A percentile compares a stretch with the other conserved stretches of the same genome.
These are phyloP conservation scores for Axea sp. DNA, from an alignment of 2,888 invertebrate genomes.

Conservation along the genomic window DNA sequence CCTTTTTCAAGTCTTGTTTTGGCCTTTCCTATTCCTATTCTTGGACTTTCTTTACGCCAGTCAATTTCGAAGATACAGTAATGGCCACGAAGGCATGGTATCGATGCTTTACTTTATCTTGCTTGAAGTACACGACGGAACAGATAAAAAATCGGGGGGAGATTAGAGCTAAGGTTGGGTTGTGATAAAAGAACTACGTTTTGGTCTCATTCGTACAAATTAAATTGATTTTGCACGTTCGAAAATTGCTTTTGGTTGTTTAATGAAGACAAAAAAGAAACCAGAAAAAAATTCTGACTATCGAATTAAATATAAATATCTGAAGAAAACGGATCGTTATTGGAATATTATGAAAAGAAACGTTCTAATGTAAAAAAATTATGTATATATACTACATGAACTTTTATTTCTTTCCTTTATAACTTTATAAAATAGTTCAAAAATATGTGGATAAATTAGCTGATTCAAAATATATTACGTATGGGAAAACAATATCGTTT, in stretches of 20 bases:
- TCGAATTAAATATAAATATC: too few relatives aligned
- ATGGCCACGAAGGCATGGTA: conserved; percentile 39
- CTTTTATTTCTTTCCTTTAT: too few relatives aligned
- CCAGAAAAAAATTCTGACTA: too few relatives aligned
- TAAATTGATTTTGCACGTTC: conserved; percentile 38
- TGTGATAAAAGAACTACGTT: conserved; percentile 34
- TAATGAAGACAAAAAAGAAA: too few relatives aligned
- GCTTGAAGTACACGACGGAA: conserved; percentile 30
- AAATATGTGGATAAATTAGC: too few relatives aligned
- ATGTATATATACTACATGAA: too few relatives aligned
- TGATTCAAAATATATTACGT: too few relatives aligned
- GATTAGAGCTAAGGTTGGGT: conserved; percentile 39
- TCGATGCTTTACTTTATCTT: conserved; percentile 53
- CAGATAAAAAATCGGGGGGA: conserved; percentile 16
- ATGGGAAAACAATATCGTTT: too few relatives aligned
- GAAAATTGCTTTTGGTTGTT: conserved; percentile 15
- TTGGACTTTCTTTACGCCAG: conserved; percentile 64
- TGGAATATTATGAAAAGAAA: too few relatives aligned
- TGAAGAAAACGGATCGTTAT: too few relatives aligned
- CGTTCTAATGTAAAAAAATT: too few relatives aligned
- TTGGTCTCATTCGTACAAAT: conserved; percentile 24
- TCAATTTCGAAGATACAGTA: conserved; percentile 67
- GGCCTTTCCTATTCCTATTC: conserved; percentile 27
- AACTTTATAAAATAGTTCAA: too few relatives aligned
- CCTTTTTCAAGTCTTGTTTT: conserved; percentile 42